A percentile compares a stretch with the other conserved stretches of the same genome.
These are phyloP conservation scores for Varecia variegata DNA, from an alignment of 2,797 vertebrate genomes.

Conservation along the genomic window DNA sequence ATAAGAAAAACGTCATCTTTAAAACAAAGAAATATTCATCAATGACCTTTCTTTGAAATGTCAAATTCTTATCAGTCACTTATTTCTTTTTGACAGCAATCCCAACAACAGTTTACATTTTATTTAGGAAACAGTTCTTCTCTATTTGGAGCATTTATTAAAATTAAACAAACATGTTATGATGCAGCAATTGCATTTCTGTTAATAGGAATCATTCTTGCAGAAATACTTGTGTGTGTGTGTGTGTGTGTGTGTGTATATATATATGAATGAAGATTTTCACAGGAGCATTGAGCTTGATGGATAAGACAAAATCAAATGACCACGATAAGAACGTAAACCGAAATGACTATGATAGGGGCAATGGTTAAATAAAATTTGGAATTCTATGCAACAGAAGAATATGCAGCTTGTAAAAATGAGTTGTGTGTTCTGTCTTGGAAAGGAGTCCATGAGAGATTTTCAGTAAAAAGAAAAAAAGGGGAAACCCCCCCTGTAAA, in stretches of 20 bases:
- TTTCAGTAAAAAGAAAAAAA: not conserved
- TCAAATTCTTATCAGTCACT: not conserved
- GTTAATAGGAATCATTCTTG: not conserved
- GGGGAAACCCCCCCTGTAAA: not conserved
- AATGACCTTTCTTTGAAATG: not conserved
- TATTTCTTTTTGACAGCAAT: conserved; percentile 23
- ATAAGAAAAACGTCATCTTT: not conserved
- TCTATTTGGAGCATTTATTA: not conserved
- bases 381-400: not conserved
- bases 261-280: not conserved
- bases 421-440: not conserved
- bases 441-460: not conserved
- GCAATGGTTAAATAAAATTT: not conserved
- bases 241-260: no score
- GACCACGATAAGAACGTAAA: not conserved
- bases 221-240: not conserved
- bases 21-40: not conserved
- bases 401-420: conserved; percentile 5
- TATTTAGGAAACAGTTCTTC: conserved; percentile 6
- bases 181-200: not conserved
- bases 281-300: not conserved
- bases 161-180: not conserved
- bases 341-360: not conserved
- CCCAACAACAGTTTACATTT: not conserved
- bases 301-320: not conserved